Percentiles rank a stretch among this genome's conserved stretches.
These are phyloP conservation scores for Chloroclysta siterata DNA, from an alignment of 2,888 invertebrate species.

Conservation along the genomic window DNA sequence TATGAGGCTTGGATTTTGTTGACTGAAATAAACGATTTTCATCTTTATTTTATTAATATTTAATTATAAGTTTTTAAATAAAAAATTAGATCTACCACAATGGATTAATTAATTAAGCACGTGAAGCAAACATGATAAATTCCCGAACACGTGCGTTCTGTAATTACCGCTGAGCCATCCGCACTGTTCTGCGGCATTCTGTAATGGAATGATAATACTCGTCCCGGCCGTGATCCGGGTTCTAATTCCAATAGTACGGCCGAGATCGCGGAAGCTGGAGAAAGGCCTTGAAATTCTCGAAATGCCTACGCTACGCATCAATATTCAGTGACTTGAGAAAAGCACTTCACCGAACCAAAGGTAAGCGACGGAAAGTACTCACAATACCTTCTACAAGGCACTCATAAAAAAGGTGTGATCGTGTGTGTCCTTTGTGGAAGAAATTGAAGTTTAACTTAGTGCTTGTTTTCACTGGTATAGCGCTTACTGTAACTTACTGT, in stretches of 20 bases:
- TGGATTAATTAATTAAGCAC: conserved; percentile 11
- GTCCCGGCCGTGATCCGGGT: conserved; percentile 59
- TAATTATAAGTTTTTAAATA: too few relatives aligned
- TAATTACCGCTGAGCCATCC: conserved; percentile 63
- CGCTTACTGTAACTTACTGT: too few relatives aligned
- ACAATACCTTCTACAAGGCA: background rate
- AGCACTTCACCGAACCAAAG: background rate
- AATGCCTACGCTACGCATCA: conserved; percentile 9
- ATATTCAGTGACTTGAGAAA: conserved; percentile 20
- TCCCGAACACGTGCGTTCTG: conserved; percentile 44
- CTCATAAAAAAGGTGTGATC: background rate
- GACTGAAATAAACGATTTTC: too few relatives aligned
- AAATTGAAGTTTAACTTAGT: background rate
- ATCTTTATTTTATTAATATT: too few relatives aligned
- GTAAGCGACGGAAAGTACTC: conserved; percentile 1
- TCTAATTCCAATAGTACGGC: conserved; percentile 47
- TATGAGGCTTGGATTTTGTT: too few relatives aligned
- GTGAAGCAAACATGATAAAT: conserved; percentile 27
- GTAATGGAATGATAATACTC: conserved; percentile 74
- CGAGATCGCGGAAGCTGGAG: conserved; percentile 21
- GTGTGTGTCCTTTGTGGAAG: background rate
- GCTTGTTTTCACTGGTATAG: background rate
- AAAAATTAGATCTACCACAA: too few relatives aligned
- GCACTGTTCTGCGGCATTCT: conserved; percentile 50
- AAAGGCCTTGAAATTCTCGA: conserved; percentile 12